Base-by-base conservation (phyloP, 2,888 invertebrate genomes). In the Anthoptus insignis region DNA sequence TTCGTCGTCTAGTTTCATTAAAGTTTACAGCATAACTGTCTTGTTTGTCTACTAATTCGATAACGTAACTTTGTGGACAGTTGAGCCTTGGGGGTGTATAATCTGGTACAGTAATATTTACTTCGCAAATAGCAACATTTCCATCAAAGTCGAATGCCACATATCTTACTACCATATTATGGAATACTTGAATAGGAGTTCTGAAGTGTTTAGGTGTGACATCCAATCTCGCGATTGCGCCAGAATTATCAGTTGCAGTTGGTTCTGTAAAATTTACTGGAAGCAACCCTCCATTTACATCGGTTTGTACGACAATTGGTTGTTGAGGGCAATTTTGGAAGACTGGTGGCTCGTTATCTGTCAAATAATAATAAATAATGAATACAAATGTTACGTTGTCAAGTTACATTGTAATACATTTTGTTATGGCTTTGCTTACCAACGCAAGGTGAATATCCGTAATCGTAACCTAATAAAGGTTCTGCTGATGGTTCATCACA, bases 101-200 rank as follows among this genome's bases (percentile, higher is more conserved):
- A 86, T 99, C 98, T 29, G 98, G 98, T 9, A 98, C 98, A 0
- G 98, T 98, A 29, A 99, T 98, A 78, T 98, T 98, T 29, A 99
- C 98, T 93, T 98, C 97, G 82, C 99, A 99, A 81, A 98, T 98
- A 13, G 99, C 99, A 13, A 98, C 98, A 81, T 99, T 99, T 73
- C 99, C 99, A 81, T 99, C 99, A 78, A 98, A 98, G 90, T 99
- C 99, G 79, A 98, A 99, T 3, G 99, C 99, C 0, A 99, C 97
- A 80, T 99, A 99, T 91, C 98, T 97, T 0, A 99, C 98, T 27
- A 98, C 97, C 80, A 97, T 97, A 72, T 99, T 98, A 81, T 98
- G 96, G 87, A 99, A 98, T 11, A 98, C 95, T 82, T 96, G 95
- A 71, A 97, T 95, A 0, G 98, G 98, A 0, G 98, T 98, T 80